A percentile compares a stretch with the other conserved stretches of the same genome.
Conservation (phyloP, 2,113 vertebrate species). For the Leucosticte australis region DNA sequence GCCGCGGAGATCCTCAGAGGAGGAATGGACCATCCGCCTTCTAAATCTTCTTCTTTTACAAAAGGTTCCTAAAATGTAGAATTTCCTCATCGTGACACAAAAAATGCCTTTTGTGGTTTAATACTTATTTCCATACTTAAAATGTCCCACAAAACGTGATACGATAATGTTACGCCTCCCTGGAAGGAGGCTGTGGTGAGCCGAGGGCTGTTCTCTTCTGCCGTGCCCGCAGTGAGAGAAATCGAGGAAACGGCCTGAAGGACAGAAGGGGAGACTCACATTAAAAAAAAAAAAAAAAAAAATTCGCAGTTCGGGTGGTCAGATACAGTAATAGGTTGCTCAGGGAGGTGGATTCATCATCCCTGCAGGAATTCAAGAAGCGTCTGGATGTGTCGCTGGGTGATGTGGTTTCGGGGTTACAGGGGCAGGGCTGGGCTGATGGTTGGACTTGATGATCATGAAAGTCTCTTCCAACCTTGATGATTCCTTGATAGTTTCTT, state of each 20-base stretch:
- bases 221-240: too few species aligned
- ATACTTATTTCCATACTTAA: background rate
- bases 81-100: background rate
- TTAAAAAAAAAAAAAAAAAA: rapidly evolving
- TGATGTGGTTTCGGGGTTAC: background rate
- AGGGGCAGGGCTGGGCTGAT: background rate
- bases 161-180: rapidly evolving
- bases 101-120: background rate
- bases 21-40: too few species aligned
- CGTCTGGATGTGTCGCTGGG: background rate
- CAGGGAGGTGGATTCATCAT: background rate
- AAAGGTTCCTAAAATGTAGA: background rate
- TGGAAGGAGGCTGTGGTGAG: background rate
- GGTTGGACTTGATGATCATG: background rate
- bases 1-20: background rate
- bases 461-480: background rate
- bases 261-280: too few species aligned
- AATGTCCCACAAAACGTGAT: rapidly evolving
- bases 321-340: background rate
- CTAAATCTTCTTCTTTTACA: rapidly evolving
- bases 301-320: rapidly evolving
- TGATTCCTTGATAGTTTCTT: rapidly evolving
- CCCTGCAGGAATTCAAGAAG: too few species aligned
- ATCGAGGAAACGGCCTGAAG: too few species aligned
- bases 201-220: too few species aligned